These are phyloP conservation scores for Magallana gigas DNA, from an alignment of 1,140 invertebrate species.

Conservation along the genomic window DNA sequence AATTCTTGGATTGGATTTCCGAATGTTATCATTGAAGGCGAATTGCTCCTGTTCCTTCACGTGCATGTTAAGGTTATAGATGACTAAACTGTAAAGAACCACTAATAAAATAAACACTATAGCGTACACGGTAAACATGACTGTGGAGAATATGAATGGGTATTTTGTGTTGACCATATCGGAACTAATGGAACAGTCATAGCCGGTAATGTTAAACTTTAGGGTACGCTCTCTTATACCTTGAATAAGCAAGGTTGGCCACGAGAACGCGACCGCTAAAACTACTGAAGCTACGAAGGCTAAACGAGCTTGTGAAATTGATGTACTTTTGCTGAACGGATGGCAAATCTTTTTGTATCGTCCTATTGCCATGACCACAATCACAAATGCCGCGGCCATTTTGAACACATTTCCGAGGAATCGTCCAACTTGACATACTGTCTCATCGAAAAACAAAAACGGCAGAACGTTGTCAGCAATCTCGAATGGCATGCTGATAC, in stretches of 20 bases:
- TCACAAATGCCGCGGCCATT: constrained; percentile 43
- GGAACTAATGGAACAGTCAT: constrained; percentile 18
- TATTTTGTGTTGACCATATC: constrained; percentile 30
- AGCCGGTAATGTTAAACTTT: constrained; percentile 42
- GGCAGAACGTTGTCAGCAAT: constrained; percentile 41
- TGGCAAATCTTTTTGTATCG: constrained; percentile 43
- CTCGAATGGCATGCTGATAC: constrained; percentile 50
- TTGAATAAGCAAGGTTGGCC: constrained; percentile 32
- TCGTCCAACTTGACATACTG: constrained; percentile 30
- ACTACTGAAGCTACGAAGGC: constrained; percentile 16
- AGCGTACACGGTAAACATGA: constrained; percentile 1
- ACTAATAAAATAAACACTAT: not conserved
- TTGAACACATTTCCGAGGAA: constrained; percentile 40
- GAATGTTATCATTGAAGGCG: constrained; percentile 5
- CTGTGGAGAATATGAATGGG: constrained; percentile 39
- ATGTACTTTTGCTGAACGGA: constrained; percentile 21
- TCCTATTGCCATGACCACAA: constrained; percentile 42
- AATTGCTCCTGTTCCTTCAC: constrained; percentile 14
- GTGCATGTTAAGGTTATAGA: constrained; percentile 7
- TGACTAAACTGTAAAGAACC: constrained; percentile 26
- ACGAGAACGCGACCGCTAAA: constrained; percentile 37
- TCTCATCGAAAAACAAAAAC: constrained; percentile 45
- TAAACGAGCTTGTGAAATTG: not conserved
- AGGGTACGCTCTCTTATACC: constrained; percentile 39
- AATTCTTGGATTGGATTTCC: constrained; percentile 42